Conservation (phyloP, 2,113 vertebrate species). For the Meleagris gallopavo region DNA sequence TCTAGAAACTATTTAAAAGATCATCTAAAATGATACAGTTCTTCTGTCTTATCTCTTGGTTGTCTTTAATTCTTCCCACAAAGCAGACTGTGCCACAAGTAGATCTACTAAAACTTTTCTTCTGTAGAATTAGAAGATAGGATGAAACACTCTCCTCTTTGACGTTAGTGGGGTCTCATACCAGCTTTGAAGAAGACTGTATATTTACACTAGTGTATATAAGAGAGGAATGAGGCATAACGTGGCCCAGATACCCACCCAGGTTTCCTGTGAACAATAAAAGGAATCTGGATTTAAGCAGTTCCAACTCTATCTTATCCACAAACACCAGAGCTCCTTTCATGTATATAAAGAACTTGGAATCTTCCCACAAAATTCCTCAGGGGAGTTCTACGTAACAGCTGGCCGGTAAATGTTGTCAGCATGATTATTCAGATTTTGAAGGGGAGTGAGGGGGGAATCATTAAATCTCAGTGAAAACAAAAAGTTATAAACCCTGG, state of each 20-base stretch:
- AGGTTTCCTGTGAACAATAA: neutral
- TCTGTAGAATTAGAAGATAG: neutral
- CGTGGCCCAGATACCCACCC: neutral
- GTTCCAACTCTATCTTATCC: neutral
- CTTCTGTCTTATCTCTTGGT: neutral
- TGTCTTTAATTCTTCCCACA: neutral
- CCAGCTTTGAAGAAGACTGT: neutral
- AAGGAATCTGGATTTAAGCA: neutral
- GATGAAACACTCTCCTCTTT: neutral
- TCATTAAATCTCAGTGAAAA: neutral
- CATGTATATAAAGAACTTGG: neutral
- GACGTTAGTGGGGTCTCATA: neutral
- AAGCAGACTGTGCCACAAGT: neutral
- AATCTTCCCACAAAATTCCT: constrained; percentile 34
- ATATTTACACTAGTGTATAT: neutral
- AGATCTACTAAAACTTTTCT: neutral
- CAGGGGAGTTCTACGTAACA: neutral
- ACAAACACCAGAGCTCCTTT: neutral
- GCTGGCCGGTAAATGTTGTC: constrained; percentile 17
- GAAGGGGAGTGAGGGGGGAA: too few relatives aligned
- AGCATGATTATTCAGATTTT: constrained; percentile 11
- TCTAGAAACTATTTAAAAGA: neutral
- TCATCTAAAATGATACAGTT: neutral
- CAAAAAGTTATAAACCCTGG: neutral
- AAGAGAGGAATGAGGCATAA: neutral